Percentiles rank a stretch among this genome's conserved stretches.
Conservation (phyloP, 2,113 vertebrate genomes). For the Salvelinus sp. region DNA sequence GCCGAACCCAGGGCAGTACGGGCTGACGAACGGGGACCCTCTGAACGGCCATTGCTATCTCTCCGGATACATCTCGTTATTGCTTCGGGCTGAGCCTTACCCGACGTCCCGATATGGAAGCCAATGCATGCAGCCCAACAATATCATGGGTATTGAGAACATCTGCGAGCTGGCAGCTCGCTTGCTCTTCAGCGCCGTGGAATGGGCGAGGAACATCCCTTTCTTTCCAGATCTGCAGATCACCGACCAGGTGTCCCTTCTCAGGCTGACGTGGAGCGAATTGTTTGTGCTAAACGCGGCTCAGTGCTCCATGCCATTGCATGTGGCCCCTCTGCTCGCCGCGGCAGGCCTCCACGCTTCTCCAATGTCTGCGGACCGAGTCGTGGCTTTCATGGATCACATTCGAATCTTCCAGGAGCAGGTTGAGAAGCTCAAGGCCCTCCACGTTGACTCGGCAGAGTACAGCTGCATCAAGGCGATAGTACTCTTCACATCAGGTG, state of each 20-base stretch:
- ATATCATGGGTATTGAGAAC: conserved; percentile 98
- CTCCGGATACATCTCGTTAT: conserved; percentile 97
- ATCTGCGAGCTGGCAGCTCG: conserved; percentile 98
- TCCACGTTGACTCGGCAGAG: conserved; percentile 96
- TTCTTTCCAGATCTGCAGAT: conserved; percentile 99
- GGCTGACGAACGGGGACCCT: conserved; percentile 97
- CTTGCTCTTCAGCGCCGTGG: conserved; percentile 98
- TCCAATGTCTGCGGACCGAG: conserved; percentile 97
- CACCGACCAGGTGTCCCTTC: conserved; percentile 98
- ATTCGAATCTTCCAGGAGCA: conserved; percentile 99
- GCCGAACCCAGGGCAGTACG: conserved; percentile 98
- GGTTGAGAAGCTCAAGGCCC: conserved; percentile 98
- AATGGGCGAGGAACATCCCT: conserved; percentile 98
- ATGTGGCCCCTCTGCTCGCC: conserved; percentile 94
- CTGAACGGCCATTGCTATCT: conserved; percentile 98
- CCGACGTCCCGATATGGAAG: conserved; percentile 95
- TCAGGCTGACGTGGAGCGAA: conserved; percentile 98
- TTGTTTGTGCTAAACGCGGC: conserved; percentile 98
- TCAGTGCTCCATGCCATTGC: conserved; percentile 98
- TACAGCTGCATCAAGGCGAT: conserved; percentile 99
- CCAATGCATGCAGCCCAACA: conserved; percentile 98
- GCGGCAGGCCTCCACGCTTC: conserved; percentile 97
- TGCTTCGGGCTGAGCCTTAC: conserved; percentile 95
- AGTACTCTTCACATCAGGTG: conserved; percentile 98
- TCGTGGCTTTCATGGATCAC: conserved; percentile 99